Percentiles rank a stretch among this genome's conserved stretches.
Evolutionary conservation across 2,888 invertebrate species (phyloP).

Genomic region (Trichopoda pennipes): DNA sequence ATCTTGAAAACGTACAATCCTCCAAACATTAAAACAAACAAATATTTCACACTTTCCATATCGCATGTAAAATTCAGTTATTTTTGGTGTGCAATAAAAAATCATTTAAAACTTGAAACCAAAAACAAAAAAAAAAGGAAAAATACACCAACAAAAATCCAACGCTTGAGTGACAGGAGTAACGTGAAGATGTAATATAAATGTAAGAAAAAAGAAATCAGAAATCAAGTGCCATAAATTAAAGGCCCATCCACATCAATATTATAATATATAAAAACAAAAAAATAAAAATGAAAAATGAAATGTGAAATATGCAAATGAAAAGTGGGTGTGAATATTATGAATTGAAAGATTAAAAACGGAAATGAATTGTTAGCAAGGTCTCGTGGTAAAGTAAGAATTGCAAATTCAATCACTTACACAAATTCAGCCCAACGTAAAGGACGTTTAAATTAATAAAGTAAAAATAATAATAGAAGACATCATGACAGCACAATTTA

Average conservation of each 20-base stretch:
- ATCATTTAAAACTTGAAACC: slow-evolving; percentile 55
- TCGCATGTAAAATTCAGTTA: slow-evolving; percentile 55
- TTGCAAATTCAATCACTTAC: slow-evolving; percentile 34
- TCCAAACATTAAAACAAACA: slow-evolving; percentile 2
- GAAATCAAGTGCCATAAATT: slow-evolving; percentile 57
- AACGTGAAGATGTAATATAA: slow-evolving; percentile 19
- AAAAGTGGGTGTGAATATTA: slow-evolving; percentile 64
- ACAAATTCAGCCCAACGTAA: slow-evolving; percentile 6
- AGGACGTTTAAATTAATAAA: slow-evolving; percentile 50
- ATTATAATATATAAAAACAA: slow-evolving; percentile 24
- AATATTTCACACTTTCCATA: slow-evolving; percentile 41
- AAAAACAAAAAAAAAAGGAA: too few relatives aligned
- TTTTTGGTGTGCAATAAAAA: slow-evolving; percentile 55
- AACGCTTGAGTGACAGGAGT: slow-evolving; percentile 59
- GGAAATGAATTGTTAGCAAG: slow-evolving; percentile 66
- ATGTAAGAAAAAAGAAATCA: slow-evolving; percentile 28
- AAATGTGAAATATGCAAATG: slow-evolving; percentile 25
- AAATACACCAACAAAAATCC: slow-evolving; percentile 2
- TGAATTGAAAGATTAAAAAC: slow-evolving; percentile 46
- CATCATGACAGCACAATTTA: slow-evolving; percentile 76
- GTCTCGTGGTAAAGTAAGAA: slow-evolving; percentile 51
- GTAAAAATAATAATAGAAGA: slow-evolving; percentile 5
- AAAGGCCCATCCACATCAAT: slow-evolving; percentile 40
- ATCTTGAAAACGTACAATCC: slow-evolving; percentile 35
- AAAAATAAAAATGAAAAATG: slow-evolving; percentile 31